Conservation (phyloP, 1,140 invertebrate genomes). For the Heliconius congener region DNA sequence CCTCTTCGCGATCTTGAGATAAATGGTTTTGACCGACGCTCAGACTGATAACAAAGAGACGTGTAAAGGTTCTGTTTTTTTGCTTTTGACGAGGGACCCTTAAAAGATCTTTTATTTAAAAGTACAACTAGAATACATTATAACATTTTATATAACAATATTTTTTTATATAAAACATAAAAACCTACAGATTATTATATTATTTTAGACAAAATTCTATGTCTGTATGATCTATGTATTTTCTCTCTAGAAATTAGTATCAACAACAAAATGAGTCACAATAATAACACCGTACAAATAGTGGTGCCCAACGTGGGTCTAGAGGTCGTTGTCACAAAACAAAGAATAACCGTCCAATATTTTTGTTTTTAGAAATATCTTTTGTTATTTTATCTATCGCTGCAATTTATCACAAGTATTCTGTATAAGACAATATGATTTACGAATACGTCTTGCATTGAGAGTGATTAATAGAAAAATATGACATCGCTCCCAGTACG, state of each 20-base stretch:
- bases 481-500: not conserved
- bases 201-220: not conserved
- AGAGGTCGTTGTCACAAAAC: not conserved
- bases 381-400: not conserved
- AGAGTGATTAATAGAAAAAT: conserved; percentile 2
- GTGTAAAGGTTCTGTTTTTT: too few relatives aligned
- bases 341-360: not conserved
- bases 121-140: too few relatives aligned
- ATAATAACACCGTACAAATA: not conserved
- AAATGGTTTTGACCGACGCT: too few relatives aligned
- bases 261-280: not conserved
- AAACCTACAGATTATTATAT: too few relatives aligned
- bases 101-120: too few relatives aligned
- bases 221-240: not conserved
- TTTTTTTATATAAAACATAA: too few relatives aligned
- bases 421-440: not conserved
- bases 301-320: not conserved
- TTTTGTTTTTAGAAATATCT: not conserved
- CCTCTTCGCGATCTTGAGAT: too few relatives aligned
- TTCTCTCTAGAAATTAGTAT: not conserved
- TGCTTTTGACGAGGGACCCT: too few relatives aligned
- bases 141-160: too few relatives aligned
- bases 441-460: not conserved
- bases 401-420: not conserved
- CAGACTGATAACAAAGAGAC: too few relatives aligned